Conservation (phyloP, 2,797 vertebrate genomes). For the Neopelma chrysocephalum region DNA sequence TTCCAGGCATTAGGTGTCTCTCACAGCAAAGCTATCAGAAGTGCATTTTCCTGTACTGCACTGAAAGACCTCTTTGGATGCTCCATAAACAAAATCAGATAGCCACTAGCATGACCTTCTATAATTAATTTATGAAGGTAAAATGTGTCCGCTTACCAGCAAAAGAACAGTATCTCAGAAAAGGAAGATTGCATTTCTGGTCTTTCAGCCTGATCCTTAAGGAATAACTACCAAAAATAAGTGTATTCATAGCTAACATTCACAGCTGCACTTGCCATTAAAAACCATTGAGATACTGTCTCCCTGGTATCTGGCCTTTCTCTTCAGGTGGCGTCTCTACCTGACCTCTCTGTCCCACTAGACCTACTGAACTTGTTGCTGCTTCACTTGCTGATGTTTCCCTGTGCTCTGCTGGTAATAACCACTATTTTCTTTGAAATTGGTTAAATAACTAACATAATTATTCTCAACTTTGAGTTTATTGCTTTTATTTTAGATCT, state of each 20-base stretch:
- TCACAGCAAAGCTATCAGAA: background rate
- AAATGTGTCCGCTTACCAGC: background rate
- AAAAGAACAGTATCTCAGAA: background rate
- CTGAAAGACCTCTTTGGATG: background rate
- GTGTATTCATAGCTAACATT: background rate
- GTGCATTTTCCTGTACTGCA: background rate
- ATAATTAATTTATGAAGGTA: background rate
- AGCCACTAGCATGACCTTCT: background rate
- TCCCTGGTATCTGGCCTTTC: background rate
- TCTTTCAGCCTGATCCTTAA: background rate
- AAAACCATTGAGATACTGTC: background rate
- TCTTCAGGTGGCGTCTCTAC: background rate
- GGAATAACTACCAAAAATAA: background rate
- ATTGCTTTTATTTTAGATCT: background rate
- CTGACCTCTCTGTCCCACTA: background rate
- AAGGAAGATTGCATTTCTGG: background rate
- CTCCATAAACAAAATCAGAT: background rate
- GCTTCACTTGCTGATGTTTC: background rate
- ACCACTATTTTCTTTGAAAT: background rate
- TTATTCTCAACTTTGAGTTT: background rate
- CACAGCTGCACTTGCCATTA: slow-evolving; percentile 7
- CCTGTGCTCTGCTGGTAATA: background rate
- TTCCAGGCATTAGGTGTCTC: background rate
- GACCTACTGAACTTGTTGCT: background rate
- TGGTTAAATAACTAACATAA: background rate